Percentiles rank a stretch among this genome's conserved stretches.
These are phyloP conservation scores for Pachyseris speciosa DNA, from an alignment of 64 coral and sea anemone genomes.

Conservation along the genomic window DNA sequence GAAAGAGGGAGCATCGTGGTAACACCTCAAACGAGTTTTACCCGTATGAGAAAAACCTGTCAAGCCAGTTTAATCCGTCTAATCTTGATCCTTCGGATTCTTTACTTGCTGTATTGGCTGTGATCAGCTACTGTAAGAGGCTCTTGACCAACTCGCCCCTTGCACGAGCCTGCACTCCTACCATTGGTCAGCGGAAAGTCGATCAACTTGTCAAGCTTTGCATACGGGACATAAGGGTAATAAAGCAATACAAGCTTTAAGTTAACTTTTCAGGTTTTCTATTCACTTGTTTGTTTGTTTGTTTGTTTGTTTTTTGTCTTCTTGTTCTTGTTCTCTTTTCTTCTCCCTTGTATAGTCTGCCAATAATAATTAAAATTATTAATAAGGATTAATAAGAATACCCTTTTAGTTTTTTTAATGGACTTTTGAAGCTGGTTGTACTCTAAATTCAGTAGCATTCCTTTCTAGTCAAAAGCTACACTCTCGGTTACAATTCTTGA, in stretches of 20 bases:
- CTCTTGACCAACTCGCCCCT: conserved; percentile 48
- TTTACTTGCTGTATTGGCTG: conserved; percentile 1
- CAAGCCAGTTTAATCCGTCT: background rate
- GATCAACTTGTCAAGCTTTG: background rate
- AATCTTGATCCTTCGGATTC: background rate
- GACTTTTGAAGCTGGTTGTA: too few relatives aligned
- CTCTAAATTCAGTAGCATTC: too few relatives aligned
- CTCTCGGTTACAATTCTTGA: too few relatives aligned
- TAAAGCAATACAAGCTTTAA: too few relatives aligned
- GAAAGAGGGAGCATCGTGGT: background rate
- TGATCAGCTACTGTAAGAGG: conserved; percentile 61
- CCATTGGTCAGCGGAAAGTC: background rate
- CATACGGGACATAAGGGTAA: background rate
- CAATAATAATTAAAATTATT: too few relatives aligned
- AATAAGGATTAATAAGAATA: too few relatives aligned
- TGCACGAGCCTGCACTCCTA: background rate
- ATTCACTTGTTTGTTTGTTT: too few relatives aligned
- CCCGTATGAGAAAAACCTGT: background rate
- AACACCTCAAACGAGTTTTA: background rate
- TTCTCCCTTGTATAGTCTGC: background rate
- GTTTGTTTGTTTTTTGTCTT: background rate
- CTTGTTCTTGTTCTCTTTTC: background rate
- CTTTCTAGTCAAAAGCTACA: too few relatives aligned
- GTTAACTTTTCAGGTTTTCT: background rate
- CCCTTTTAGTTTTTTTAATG: too few relatives aligned